These are phyloP conservation scores for Ptychadena robeensis DNA, from an alignment of 2,797 vertebrate species.

Conservation along the genomic window DNA sequence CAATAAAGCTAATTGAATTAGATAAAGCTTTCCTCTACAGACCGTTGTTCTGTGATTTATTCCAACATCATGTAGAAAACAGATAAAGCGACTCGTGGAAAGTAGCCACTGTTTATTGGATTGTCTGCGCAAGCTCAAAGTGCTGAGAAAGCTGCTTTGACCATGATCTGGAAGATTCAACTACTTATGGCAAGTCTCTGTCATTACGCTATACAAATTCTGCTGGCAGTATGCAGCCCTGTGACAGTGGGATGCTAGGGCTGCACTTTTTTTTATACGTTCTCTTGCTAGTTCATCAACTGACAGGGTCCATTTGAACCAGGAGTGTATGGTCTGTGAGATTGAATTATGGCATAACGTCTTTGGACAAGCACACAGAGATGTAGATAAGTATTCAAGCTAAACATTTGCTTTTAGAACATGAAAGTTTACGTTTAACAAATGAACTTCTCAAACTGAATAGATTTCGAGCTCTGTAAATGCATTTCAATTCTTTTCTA, in stretches of 20 bases:
- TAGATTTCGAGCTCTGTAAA: too few relatives aligned
- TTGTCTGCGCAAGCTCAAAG: slow-evolving; percentile 5
- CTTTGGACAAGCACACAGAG: background rate
- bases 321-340: background rate
- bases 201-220: slow-evolving; percentile 34
- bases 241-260: slow-evolving; percentile 28
- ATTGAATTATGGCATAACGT: background rate
- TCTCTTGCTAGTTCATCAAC: slow-evolving; percentile 22
- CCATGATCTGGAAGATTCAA: slow-evolving; percentile 31
- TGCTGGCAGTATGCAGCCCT: background rate
- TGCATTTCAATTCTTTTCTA: too few relatives aligned
- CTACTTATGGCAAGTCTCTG: slow-evolving; percentile 35
- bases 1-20: slow-evolving; percentile 43
- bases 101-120: background rate
- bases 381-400: background rate
- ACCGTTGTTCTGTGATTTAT: slow-evolving; percentile 3
- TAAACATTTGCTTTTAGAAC: background rate
- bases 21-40: slow-evolving; percentile 42
- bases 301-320: slow-evolving; percentile 22
- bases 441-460: too few relatives aligned
- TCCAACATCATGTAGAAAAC: slow-evolving; percentile 44
- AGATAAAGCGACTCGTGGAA: slow-evolving; percentile 14
- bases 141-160: slow-evolving; percentile 13
- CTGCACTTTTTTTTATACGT: slow-evolving; percentile 23
- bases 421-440: too few relatives aligned